A percentile compares a stretch with the other conserved stretches of the same genome.
These are phyloP conservation scores for Corbicula japonica DNA, from an alignment of 2,888 invertebrate genomes.

Conservation along the genomic window DNA sequence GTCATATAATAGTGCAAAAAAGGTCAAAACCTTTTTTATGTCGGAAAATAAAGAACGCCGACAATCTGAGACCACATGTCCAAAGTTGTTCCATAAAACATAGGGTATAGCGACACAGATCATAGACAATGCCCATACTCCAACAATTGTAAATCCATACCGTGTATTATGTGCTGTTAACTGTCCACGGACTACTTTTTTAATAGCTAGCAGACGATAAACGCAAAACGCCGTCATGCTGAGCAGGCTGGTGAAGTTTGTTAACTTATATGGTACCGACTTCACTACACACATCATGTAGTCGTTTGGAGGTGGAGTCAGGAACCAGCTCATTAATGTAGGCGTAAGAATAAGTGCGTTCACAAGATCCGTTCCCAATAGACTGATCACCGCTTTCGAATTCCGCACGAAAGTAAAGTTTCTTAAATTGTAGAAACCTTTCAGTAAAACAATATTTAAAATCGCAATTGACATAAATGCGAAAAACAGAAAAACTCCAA, in stretches of 20 bases:
- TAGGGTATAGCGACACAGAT: constrained; percentile 14
- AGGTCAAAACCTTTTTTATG: background rate
- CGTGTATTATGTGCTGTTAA: background rate
- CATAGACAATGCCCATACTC: background rate
- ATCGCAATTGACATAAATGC: background rate
- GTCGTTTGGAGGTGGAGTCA: constrained; percentile 5
- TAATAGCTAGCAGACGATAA: constrained; percentile 12
- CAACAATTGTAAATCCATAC: background rate
- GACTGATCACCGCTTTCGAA: constrained; percentile 22
- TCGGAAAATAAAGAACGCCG: constrained; percentile 19
- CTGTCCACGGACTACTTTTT: background rate
- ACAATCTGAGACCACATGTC: constrained; percentile 9
- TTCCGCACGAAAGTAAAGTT: constrained; percentile 20
- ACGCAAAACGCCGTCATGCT: constrained; percentile 26
- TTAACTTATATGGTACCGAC: constrained; percentile 22
- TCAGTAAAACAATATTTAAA: constrained; percentile 19
- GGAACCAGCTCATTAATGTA: constrained; percentile 22
- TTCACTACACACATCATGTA: constrained; percentile 25
- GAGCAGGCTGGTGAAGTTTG: constrained; percentile 25
- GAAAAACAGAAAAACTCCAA: constrained; percentile 5
- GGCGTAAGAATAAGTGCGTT: constrained; percentile 27
- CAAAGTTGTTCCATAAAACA: constrained; percentile 10
- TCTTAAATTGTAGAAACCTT: constrained; percentile 25
- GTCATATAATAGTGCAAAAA: constrained; percentile 25
- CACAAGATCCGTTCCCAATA: constrained; percentile 19